phyloP scores from a whole-genome alignment of 2,797 vertebrate species.

The Gallinago solitaria region DNA sequence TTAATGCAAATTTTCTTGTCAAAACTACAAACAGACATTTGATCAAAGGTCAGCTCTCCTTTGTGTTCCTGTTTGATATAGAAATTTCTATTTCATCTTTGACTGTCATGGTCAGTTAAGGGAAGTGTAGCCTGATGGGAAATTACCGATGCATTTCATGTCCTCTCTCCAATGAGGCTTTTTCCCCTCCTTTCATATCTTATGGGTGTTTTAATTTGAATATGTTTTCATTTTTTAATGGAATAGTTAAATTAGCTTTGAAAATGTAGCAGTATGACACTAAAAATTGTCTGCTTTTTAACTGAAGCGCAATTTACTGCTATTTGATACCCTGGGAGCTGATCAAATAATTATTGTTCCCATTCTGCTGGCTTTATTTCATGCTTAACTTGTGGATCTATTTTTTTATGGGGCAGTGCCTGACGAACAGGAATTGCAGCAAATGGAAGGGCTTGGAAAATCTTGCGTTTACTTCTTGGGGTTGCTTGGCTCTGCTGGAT shows the following conservation, averaged over 20 bases:
- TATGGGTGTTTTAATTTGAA: constrained; percentile 74
- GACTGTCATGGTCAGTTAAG: constrained; percentile 83
- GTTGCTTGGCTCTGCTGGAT: not conserved
- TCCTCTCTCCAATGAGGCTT: not conserved
- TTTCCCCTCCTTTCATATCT: constrained; percentile 40
- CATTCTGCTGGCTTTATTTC: constrained; percentile 48
- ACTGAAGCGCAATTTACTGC: constrained; percentile 66
- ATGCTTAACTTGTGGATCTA: constrained; percentile 7
- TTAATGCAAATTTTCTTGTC: constrained; percentile 91
- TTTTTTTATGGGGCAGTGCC: not conserved
- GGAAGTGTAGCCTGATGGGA: constrained; percentile 65
- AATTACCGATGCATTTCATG: constrained; percentile 70
- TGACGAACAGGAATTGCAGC: constrained; percentile 3
- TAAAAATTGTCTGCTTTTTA: constrained; percentile 71
- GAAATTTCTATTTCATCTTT: constrained; percentile 93
- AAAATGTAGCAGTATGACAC: constrained; percentile 59
- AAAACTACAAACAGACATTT: constrained; percentile 88
- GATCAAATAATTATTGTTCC: constrained; percentile 53
- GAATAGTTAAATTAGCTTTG: constrained; percentile 72
- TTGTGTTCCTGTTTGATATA: constrained; percentile 90
- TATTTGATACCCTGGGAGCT: constrained; percentile 49
- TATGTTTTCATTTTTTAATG: constrained; percentile 77
- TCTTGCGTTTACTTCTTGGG: not conserved
- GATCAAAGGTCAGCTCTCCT: constrained; percentile 94
- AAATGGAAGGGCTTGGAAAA: not conserved